Percentiles rank a stretch among this genome's conserved stretches.
phyloP scores from a whole-genome alignment of 2,888 invertebrate species.

The Craniophora ligustri region DNA sequence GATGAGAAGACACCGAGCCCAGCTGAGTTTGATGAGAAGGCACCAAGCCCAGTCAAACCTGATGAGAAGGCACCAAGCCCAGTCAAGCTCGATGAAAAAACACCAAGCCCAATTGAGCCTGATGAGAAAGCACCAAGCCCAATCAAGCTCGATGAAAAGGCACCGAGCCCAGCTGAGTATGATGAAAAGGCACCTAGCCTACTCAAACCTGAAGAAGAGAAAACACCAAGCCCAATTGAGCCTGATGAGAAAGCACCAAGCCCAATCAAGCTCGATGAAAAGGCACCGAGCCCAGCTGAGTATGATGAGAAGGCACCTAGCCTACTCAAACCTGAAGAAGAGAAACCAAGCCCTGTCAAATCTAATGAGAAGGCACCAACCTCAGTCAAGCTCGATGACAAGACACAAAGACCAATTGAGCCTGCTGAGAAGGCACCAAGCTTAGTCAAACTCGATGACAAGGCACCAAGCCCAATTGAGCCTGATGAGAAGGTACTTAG shows the following conservation, averaged over 20 bases:
- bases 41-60: neutral
- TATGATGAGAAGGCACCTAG: conserved; percentile 13
- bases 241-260: conserved; percentile 1
- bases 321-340: neutral
- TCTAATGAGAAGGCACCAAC: conserved; percentile 30
- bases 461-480: neutral
- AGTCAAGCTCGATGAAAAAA: neutral
- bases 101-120: neutral
- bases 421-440: neutral
- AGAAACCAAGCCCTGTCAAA: neutral
- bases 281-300: conserved; percentile 21
- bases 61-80: neutral
- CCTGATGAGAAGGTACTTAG: neutral
- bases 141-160: neutral
- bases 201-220: conserved; percentile 9
- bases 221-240: conserved; percentile 1
- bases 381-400: conserved; percentile 8
- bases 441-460: neutral
- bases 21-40: neutral
- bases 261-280: conserved; percentile 11
- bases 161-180: conserved; percentile 9
- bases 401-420: neutral
- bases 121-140: neutral
- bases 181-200: conserved; percentile 8
- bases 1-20: too few relatives aligned